Conservation (phyloP, 1,140 invertebrate species). For the Agrypnia vestita region DNA sequence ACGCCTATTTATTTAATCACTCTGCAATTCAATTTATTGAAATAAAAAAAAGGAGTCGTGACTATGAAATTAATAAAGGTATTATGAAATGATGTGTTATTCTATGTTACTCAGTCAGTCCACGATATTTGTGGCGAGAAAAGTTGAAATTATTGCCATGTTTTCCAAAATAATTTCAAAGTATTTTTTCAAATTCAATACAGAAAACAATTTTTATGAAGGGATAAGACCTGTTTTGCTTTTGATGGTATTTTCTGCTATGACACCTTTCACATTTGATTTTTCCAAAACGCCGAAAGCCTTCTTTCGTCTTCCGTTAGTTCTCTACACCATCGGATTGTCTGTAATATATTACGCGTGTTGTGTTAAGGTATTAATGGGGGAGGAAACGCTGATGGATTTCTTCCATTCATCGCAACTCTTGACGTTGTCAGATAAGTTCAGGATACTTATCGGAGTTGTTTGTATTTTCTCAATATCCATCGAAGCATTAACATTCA, state of each 20-base stretch:
- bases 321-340: background rate
- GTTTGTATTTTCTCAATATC: background rate
- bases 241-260: background rate
- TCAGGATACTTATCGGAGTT: background rate
- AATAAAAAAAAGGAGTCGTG: no score
- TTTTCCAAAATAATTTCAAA: no score
- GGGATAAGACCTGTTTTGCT: constrained; percentile 7
- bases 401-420: background rate
- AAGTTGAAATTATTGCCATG: no score
- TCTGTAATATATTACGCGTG: background rate
- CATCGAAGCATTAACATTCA: background rate
- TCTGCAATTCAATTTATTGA: no score
- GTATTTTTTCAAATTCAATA: no score
- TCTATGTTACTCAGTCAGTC: no score
- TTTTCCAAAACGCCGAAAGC: background rate
- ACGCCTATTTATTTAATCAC: no score
- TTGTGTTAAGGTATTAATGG: background rate
- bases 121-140: no score
- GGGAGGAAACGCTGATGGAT: background rate
- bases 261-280: background rate
- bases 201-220: background rate
- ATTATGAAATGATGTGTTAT: no score
- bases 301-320: background rate
- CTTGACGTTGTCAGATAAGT: background rate
- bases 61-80: no score